Base-by-base conservation (phyloP, 2,888 invertebrate genomes). In the Alentia gelatinosa region DNA sequence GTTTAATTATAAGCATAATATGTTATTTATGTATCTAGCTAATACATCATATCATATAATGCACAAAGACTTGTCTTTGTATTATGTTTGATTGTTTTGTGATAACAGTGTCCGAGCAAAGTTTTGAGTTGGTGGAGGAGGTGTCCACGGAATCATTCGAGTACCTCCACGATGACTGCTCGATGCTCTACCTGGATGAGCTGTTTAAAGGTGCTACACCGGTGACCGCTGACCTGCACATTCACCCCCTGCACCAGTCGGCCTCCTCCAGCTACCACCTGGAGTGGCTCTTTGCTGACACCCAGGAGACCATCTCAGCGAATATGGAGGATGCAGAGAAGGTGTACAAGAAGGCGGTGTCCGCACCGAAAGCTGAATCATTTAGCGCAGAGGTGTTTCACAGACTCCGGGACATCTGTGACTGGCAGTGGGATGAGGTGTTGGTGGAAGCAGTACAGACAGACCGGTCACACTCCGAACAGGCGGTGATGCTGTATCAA, bases 361-460 rank as follows among this genome's bases (percentile, higher is more conserved):
- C 12, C n/a, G 39, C 35, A n/a, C 39, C 79, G 0, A 79, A 26
- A 26, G 15, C 3, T 0, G 23, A 9, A n/a, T 35, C 0, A 0
- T 23, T 19, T 3, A 33, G 5, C 12, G n/a, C 1, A 1, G 79
- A 79, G 15, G 12, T 39, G n/a, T 79, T 79, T 39, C 0, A 1
- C 15, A 3, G 7, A 5, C 26, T 79, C 1, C 35, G 26, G 12
- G 79, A 79, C 37, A 79, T 79, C 39, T 79, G 79, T 19, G 79
- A 37, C n/a, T 35, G 79, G 9, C 79, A 79, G 79, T 79, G 79
- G 79, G 79, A 79, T 79, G 79, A 79, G 0, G 39, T 79, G 23
- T 79, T 79, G 4, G 1, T 37, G 35, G 79, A 37, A 26, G 37
- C 37, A n/a, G n/a, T n/a, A n/a, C n/a, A n/a, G 0, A 26, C 39